phyloP scores from a whole-genome alignment of 2,797 vertebrate genomes.

The Lagocephalus sceleratus region DNA sequence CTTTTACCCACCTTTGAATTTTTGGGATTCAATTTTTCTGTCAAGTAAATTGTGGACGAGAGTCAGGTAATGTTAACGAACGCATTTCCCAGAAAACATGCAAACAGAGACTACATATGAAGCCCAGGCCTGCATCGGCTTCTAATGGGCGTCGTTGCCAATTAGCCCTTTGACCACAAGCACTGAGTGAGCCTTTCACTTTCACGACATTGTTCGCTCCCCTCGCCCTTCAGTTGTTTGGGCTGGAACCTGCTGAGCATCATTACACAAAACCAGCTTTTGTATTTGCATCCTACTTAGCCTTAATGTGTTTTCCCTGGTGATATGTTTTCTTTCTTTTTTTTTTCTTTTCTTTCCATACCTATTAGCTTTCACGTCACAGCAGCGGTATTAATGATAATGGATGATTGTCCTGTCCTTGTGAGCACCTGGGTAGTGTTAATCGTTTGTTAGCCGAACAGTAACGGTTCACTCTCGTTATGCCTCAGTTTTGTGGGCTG shows the following conservation, averaged over 20 bases:
- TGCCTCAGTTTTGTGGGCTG: conserved; percentile 88
- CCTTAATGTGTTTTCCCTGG: conserved; percentile 42
- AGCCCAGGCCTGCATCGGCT: too few species aligned
- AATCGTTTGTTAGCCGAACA: conserved; percentile 47
- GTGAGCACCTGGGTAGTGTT: conserved; percentile 46
- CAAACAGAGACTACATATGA: too few species aligned
- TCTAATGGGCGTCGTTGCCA: conserved; percentile 5
- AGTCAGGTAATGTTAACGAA: too few species aligned
- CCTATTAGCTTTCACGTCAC: conserved; percentile 42
- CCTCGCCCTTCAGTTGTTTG: conserved; percentile 25
- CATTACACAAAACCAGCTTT: conserved; percentile 27
- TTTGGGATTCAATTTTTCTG: too few species aligned
- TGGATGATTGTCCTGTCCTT: conserved; percentile 47
- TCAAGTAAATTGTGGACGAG: too few species aligned
- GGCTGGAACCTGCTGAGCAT: conserved; percentile 26
- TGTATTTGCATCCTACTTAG: conserved; percentile 44
- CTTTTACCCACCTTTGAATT: too few species aligned
- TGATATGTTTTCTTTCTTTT: conserved; percentile 30
- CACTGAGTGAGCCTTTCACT: conserved; percentile 3
- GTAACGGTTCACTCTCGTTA: conserved; percentile 40
- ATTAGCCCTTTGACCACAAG: conserved; percentile 20
- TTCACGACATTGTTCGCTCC: conserved; percentile 19
- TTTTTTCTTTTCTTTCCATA: conserved; percentile 9
- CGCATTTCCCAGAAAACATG: too few species aligned
- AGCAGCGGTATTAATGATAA: conserved; percentile 54